Percentiles rank a stretch among this genome's conserved stretches.
Evolutionary conservation across 2,888 invertebrate genomes (phyloP).

Genomic region (Iselma pallidipennis): DNA sequence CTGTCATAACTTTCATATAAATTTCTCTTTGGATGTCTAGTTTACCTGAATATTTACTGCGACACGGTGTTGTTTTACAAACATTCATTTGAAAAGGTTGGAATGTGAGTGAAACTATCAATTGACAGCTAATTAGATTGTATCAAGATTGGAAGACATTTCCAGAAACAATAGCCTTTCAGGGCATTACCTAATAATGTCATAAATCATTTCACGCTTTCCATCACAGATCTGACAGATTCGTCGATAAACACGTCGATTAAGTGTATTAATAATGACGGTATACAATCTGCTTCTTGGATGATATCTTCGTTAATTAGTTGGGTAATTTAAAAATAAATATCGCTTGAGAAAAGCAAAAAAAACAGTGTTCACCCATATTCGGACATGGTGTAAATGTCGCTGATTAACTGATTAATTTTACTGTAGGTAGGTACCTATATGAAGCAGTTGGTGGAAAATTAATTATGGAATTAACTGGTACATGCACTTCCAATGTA

Average conservation of each 20-base stretch:
- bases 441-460: not conserved
- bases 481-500: not conserved
- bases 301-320: slow-evolving; percentile 28
- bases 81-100: not conserved
- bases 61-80: too few relatives aligned
- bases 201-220: slow-evolving; percentile 32
- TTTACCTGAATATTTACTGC: slow-evolving; percentile 13
- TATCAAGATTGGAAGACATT: slow-evolving; percentile 4
- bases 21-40: slow-evolving; percentile 36
- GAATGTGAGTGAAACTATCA: slow-evolving; percentile 3
- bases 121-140: slow-evolving; percentile 3
- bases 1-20: slow-evolving; percentile 53
- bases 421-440: too few relatives aligned
- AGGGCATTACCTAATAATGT: slow-evolving; percentile 24
- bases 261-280: slow-evolving; percentile 20
- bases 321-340: slow-evolving; percentile 18
- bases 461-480: not conserved
- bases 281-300: slow-evolving; percentile 12
- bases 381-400: not conserved
- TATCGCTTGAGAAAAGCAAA: not conserved
- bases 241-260: slow-evolving; percentile 27
- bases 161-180: slow-evolving; percentile 19
- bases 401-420: not conserved
- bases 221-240: slow-evolving; percentile 30
- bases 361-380: too few relatives aligned